These are phyloP conservation scores for Caenorhabditis sinica DNA, from an alignment of 2,888 invertebrate genomes.

Conservation along the genomic window DNA sequence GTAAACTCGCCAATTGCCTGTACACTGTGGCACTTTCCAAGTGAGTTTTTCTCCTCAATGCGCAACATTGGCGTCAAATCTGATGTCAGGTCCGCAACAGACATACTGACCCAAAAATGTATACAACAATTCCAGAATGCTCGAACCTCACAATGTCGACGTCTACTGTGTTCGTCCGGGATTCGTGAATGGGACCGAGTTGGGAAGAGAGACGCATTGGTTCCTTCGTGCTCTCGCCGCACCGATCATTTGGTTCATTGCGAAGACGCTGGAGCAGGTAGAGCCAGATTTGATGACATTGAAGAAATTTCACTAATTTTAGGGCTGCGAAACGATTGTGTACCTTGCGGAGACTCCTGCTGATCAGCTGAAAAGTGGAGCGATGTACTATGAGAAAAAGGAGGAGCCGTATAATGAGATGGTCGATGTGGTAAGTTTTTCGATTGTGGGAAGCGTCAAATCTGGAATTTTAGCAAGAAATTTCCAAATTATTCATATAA, in stretches of 20 bases:
- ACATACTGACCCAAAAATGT: too few relatives aligned
- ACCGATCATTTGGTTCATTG: slow-evolving; percentile 81
- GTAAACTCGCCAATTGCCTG: slow-evolving; percentile 83
- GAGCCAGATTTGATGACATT: neutral
- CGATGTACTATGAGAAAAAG: slow-evolving; percentile 86
- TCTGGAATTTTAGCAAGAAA: too few relatives aligned
- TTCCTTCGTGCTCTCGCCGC: slow-evolving; percentile 78
- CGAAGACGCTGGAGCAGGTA: slow-evolving; percentile 79
- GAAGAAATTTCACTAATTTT: too few relatives aligned
- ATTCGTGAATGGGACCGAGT: slow-evolving; percentile 71
- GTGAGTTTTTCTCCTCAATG: slow-evolving; percentile 14
- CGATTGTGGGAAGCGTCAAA: too few relatives aligned
- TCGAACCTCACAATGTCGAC: slow-evolving; percentile 61
- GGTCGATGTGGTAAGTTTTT: slow-evolving; percentile 68
- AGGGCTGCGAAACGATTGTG: slow-evolving; percentile 87
- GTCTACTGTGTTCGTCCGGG: slow-evolving; percentile 66
- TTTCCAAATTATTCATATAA: slow-evolving; percentile 16
- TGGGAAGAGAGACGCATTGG: slow-evolving; percentile 80
- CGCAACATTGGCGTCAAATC: too few relatives aligned
- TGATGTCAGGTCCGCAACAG: too few relatives aligned
- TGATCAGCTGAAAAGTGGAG: slow-evolving; percentile 87
- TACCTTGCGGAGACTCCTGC: slow-evolving; percentile 89
- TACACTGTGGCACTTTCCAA: slow-evolving; percentile 74
- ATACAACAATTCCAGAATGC: slow-evolving; percentile 58
- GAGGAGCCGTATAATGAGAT: slow-evolving; percentile 72